Evolutionary conservation across 37 sponge, comb jelly and placozoan species (phyloP).

Genomic region (Aplysina aerophoba): DNA sequence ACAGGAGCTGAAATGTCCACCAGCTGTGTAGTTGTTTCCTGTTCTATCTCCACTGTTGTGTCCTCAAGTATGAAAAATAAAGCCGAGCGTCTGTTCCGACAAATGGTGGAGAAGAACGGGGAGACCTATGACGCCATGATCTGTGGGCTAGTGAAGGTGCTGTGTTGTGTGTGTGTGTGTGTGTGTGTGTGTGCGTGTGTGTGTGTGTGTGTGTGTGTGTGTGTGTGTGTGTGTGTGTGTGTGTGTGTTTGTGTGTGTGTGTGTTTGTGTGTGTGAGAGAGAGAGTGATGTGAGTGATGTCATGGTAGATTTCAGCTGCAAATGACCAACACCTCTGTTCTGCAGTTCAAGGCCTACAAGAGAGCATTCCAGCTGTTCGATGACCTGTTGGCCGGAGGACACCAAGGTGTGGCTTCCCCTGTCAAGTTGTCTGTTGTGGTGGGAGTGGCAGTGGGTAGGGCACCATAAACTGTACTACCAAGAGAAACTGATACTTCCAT

Average conservation of each 20-base stretch:
- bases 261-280: background rate
- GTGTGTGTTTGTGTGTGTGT: slow-evolving; percentile 7
- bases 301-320: background rate
- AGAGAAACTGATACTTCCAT: too few relatives aligned
- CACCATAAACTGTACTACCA: background rate
- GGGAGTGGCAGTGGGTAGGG: background rate
- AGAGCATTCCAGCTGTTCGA: slow-evolving; percentile 61
- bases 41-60: background rate
- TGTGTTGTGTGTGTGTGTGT: background rate
- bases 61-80: slow-evolving; percentile 42
- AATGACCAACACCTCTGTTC: background rate
- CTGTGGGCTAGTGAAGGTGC: slow-evolving; percentile 69
- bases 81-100: slow-evolving; percentile 57
- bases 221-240: background rate
- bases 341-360: slow-evolving; percentile 35
- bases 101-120: slow-evolving; percentile 66
- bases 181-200: slow-evolving; percentile 23
- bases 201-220: slow-evolving; percentile 7
- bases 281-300: background rate
- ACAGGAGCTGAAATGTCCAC: too few relatives aligned
- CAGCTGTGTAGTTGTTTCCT: background rate
- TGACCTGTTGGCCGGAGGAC: slow-evolving; percentile 34
- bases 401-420: slow-evolving; percentile 49
- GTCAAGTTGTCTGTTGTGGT: background rate
- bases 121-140: slow-evolving; percentile 76